Evolutionary conservation across 2,797 vertebrate species (phyloP).

Genomic region (Peromyscus aztecus): DNA sequence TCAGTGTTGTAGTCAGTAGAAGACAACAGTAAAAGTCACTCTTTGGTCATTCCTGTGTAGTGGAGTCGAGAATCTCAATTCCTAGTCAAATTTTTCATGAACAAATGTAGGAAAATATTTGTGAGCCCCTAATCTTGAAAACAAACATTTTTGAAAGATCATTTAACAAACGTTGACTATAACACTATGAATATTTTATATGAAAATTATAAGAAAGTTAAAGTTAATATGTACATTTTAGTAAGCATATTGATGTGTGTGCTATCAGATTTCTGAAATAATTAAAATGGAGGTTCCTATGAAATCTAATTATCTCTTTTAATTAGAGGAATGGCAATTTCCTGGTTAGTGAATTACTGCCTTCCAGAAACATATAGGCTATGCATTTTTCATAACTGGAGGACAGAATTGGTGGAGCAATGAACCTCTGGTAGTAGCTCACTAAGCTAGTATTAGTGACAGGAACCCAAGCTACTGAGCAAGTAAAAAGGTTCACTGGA

Average conservation of each 20-base stretch:
- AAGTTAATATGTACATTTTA: background rate
- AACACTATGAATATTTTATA: background rate
- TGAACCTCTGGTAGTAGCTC: background rate
- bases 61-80: background rate
- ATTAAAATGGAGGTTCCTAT: background rate
- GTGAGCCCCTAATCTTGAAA: background rate
- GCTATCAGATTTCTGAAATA: background rate
- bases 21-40: background rate
- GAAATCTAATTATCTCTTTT: background rate
- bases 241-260: background rate
- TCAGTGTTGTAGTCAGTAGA: background rate
- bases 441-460: background rate
- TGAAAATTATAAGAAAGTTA: background rate
- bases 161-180: no score
- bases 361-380: background rate
- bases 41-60: background rate
- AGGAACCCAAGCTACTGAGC: background rate
- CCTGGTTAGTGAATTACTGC: background rate
- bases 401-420: background rate
- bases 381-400: background rate
- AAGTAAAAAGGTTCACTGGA: background rate
- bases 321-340: background rate
- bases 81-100: background rate
- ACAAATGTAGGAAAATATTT: background rate
- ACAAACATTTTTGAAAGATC: background rate